phyloP scores from a whole-genome alignment of 1,140 invertebrate genomes.

The Sminthurinus signatus region DNA sequence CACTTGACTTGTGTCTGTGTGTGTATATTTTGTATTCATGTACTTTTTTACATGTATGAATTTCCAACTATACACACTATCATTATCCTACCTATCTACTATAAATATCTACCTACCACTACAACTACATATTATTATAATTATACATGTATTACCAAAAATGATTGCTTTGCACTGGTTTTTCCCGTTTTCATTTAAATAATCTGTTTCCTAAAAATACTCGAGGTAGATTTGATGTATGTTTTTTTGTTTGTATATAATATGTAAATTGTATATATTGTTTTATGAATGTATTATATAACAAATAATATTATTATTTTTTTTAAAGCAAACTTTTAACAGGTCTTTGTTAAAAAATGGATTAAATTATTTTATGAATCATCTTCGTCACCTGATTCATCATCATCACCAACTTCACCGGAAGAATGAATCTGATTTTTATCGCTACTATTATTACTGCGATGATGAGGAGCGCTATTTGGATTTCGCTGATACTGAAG shows the following conservation, averaged over 20 bases:
- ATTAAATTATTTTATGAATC: background rate
- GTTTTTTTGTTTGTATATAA: too few relatives aligned
- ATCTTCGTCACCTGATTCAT: slow-evolving; percentile 28
- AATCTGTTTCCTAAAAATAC: too few relatives aligned
- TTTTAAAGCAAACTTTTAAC: background rate
- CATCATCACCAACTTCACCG: background rate
- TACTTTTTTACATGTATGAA: background rate
- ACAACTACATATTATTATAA: background rate
- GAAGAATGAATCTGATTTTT: slow-evolving; percentile 16
- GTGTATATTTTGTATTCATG: background rate
- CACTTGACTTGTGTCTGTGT: background rate
- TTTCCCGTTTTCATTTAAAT: too few relatives aligned
- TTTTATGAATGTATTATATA: background rate
- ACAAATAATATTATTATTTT: background rate
- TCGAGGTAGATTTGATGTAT: too few relatives aligned
- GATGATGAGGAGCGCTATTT: slow-evolving; percentile 5
- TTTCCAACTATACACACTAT: background rate
- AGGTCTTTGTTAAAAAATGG: background rate
- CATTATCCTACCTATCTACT: background rate
- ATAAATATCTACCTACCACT: background rate
- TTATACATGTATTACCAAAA: background rate
- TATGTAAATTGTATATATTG: background rate
- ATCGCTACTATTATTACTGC: background rate
- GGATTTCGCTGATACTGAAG: slow-evolving; percentile 12
- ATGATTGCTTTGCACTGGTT: slow-evolving; percentile 1